A percentile compares a stretch with the other conserved stretches of the same genome.
Conservation (phyloP, 2,113 vertebrate genomes). For the Thalassarche chlororhynchos region DNA sequence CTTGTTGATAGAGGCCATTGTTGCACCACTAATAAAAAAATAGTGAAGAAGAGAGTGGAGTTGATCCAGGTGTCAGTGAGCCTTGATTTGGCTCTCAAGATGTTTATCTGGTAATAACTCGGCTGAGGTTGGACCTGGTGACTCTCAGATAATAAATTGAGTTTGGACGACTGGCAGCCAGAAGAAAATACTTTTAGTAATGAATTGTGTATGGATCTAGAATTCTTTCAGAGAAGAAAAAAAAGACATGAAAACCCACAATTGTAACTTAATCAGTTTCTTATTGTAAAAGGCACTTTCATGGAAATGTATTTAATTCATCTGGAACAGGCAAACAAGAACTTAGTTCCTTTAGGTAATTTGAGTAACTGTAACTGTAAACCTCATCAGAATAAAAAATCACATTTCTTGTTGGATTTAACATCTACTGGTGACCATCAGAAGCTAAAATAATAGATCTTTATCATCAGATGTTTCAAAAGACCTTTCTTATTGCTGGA, state of each 20-base stretch:
- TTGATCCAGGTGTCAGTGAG: not conserved
- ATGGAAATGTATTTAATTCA: not conserved
- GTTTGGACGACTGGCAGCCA: not conserved
- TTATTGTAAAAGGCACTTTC: not conserved
- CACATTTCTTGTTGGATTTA: not conserved
- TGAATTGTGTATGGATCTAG: not conserved
- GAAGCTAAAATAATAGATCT: not conserved
- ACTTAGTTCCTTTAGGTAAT: not conserved
- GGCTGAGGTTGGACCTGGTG: not conserved
- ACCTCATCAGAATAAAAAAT: not conserved
- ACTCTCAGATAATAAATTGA: not conserved
- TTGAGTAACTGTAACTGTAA: not conserved
- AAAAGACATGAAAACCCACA: not conserved
- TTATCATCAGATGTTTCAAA: not conserved
- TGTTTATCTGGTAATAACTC: conserved; percentile 5
- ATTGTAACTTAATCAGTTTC: not conserved
- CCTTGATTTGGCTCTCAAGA: not conserved
- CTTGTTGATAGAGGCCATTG: not conserved
- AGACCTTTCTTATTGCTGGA: not conserved
- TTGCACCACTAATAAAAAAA: not conserved
- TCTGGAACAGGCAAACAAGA: not conserved
- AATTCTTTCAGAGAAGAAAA: not conserved
- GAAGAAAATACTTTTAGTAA: not conserved
- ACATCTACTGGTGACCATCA: not conserved
- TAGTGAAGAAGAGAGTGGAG: not conserved